These are phyloP conservation scores for Fragariocoptes setiger DNA, from an alignment of 1,140 invertebrate genomes.

Conservation along the genomic window DNA sequence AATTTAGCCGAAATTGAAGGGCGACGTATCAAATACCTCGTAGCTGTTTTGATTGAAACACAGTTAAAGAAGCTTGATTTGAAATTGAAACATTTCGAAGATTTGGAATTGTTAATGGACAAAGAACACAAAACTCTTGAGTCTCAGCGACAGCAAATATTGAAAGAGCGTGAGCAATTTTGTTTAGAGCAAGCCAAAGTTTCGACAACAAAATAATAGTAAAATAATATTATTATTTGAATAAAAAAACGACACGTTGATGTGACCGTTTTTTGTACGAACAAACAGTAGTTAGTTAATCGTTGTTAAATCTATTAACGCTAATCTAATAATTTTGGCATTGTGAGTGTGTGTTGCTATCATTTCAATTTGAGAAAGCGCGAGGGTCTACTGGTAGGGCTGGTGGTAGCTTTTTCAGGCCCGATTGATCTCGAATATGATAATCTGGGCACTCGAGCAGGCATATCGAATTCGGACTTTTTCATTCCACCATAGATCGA, in stretches of 20 bases:
- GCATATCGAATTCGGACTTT: neutral
- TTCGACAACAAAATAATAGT: no score
- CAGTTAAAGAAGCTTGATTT: constrained; percentile 97
- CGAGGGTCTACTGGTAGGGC: no score
- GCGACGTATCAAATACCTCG: constrained; percentile 81
- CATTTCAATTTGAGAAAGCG: no score
- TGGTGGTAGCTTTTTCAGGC: no score
- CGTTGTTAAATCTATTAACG: no score
- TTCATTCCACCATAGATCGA: neutral
- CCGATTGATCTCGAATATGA: neutral
- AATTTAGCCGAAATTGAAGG: constrained; percentile 92
- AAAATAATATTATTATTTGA: no score
- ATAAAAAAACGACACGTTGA: no score
- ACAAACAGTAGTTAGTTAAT: no score
- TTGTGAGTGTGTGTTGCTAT: no score
- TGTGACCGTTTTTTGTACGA: no score
- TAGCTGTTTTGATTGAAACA: constrained; percentile 83
- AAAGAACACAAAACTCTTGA: constrained; percentile 82
- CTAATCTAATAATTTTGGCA: no score
- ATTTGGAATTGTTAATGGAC: constrained; percentile 95
- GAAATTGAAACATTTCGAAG: constrained; percentile 89
- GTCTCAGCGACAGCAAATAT: constrained; percentile 83
- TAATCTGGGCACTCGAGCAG: neutral
- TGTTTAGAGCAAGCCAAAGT: constrained; percentile 86
- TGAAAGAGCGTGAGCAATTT: constrained; percentile 90